These are phyloP conservation scores for Betta splendens DNA, from an alignment of 2,797 vertebrate genomes.

Conservation along the genomic window DNA sequence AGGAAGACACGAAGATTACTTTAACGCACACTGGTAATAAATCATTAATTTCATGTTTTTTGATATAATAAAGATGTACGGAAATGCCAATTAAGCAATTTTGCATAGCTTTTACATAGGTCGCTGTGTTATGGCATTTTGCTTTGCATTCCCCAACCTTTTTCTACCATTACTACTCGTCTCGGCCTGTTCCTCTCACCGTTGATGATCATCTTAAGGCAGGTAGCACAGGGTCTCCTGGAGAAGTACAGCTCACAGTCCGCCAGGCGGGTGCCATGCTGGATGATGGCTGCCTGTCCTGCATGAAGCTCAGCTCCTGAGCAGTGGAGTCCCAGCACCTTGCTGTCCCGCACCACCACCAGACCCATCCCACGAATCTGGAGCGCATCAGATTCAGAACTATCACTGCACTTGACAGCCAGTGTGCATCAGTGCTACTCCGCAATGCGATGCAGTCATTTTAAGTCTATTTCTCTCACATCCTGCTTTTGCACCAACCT, in stretches of 20 bases:
- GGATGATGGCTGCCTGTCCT: conserved; percentile 91
- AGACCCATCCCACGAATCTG: conserved; percentile 87
- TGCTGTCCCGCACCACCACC: conserved; percentile 89
- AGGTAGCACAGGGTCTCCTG: conserved; percentile 92
- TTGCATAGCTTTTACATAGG: neutral
- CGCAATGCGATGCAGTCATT: too few species aligned
- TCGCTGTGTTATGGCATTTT: neutral
- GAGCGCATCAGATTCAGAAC: conserved; percentile 16
- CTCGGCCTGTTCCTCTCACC: conserved; percentile 74
- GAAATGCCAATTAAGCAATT: too few species aligned
- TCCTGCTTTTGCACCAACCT: conserved; percentile 33
- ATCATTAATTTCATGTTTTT: neutral
- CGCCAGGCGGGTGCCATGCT: conserved; percentile 85
- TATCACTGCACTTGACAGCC: neutral
- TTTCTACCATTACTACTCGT: neutral
- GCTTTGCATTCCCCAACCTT: neutral
- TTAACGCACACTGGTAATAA: neutral
- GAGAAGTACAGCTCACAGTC: conserved; percentile 94
- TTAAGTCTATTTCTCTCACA: neutral
- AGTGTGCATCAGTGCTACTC: neutral
- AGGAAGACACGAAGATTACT: neutral
- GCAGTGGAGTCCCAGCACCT: conserved; percentile 90
- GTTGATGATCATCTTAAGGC: conserved; percentile 97
- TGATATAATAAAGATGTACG: too few species aligned
- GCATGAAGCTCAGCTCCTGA: conserved; percentile 91